Percentiles rank a stretch among this genome's conserved stretches.
phyloP scores from a whole-genome alignment of 2,797 vertebrate genomes.

The Mormyrops attenuatus region DNA sequence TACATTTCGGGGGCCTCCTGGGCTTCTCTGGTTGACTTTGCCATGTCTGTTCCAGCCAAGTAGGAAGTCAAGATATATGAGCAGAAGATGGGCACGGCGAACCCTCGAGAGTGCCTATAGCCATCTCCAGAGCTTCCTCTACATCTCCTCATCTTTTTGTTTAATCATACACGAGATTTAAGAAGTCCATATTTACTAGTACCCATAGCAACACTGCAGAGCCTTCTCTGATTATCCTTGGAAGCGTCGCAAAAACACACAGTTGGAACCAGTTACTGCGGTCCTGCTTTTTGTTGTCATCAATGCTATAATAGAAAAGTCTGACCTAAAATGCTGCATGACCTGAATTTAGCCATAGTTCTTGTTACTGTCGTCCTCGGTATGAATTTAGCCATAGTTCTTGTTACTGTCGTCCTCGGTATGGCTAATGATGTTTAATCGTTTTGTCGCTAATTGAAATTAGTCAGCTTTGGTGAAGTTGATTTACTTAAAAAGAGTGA shows the following conservation, averaged over 20 bases:
- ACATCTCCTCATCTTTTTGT: not conserved
- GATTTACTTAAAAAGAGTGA: not conserved
- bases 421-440: not conserved
- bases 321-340: not conserved
- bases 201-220: not conserved
- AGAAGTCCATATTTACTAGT: not conserved
- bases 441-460: not conserved
- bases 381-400: not conserved
- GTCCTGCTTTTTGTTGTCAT: not conserved
- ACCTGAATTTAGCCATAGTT: not conserved
- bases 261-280: not conserved
- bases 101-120: not conserved
- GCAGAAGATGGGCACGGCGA: not conserved
- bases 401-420: not conserved
- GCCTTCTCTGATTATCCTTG: not conserved
- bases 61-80: constrained; percentile 9
- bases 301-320: not conserved
- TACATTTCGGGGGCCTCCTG: not conserved
- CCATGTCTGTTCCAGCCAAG: not conserved
- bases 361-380: not conserved
- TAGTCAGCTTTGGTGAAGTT: not conserved
- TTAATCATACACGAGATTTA: not conserved
- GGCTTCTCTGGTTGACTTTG: not conserved
- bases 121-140: not conserved
- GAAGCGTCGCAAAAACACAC: not conserved